Conservation (phyloP, 2,888 invertebrate species). For the Dryobotodes eremita region DNA sequence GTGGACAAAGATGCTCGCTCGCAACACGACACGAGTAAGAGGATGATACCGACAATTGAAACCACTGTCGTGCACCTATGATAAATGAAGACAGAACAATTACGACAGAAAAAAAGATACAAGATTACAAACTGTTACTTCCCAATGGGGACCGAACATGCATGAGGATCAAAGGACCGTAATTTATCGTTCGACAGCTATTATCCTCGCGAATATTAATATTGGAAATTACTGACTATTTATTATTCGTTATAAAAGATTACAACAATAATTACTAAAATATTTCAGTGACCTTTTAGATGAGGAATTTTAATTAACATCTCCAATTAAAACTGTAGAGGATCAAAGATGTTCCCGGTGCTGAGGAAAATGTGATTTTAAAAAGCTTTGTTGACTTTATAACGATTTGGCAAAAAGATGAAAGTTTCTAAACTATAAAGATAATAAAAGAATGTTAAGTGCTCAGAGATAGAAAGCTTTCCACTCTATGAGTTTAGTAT, state of each 20-base stretch:
- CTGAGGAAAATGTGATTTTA: not conserved
- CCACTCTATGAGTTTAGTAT: constrained; percentile 18
- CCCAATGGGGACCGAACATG: constrained; percentile 13
- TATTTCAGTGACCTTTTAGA: constrained; percentile 52
- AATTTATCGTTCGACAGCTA: constrained; percentile 38
- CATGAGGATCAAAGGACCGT: constrained; percentile 33
- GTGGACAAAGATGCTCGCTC: constrained; percentile 1
- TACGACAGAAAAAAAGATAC: constrained; percentile 31
- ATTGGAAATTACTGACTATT: constrained; percentile 49
- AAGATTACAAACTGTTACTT: constrained; percentile 8
- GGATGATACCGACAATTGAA: constrained; percentile 18
- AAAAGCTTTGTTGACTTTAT: constrained; percentile 12
- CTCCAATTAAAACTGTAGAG: constrained; percentile 47
- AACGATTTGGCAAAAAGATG: constrained; percentile 27
- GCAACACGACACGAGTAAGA: constrained; percentile 12
- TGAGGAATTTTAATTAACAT: constrained; percentile 52
- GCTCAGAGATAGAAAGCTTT: constrained; percentile 21
- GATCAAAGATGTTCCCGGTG: constrained; percentile 9
- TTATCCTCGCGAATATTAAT: constrained; percentile 47
- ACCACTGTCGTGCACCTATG: constrained; percentile 1
- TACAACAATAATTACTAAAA: constrained; percentile 52
- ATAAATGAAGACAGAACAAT: constrained; percentile 19
- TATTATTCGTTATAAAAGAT: constrained; percentile 47
- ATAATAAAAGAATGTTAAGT: not conserved
- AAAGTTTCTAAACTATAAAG: constrained; percentile 16